Conservation (phyloP, 2,113 vertebrate genomes). For the Empidonax traillii region DNA sequence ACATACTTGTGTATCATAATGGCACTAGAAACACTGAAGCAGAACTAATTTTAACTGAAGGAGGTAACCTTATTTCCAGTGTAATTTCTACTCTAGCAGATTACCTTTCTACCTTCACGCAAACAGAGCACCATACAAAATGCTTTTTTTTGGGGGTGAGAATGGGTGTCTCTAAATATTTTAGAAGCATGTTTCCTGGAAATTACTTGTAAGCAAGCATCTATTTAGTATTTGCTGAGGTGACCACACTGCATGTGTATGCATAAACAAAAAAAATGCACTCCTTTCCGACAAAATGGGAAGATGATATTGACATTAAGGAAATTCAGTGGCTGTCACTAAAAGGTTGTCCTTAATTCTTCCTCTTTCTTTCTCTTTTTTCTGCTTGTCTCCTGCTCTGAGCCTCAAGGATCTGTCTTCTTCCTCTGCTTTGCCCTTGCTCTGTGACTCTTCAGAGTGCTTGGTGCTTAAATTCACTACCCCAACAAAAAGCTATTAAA, state of each 20-base stretch:
- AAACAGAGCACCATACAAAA: neutral
- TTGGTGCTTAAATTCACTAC: neutral
- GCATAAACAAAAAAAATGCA: neutral
- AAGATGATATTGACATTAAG: neutral
- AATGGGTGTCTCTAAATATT: neutral
- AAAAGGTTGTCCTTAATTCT: neutral
- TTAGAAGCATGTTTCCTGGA: neutral
- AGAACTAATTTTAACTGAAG: neutral
- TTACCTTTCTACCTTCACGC: neutral
- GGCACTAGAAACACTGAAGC: neutral
- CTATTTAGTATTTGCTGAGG: neutral
- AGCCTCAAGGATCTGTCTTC: neutral
- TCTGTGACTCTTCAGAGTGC: neutral
- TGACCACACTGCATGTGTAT: neutral
- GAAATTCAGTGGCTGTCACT: neutral
- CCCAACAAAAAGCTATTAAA: neutral
- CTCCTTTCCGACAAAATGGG: neutral
- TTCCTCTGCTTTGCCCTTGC: neutral
- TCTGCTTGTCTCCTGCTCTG: neutral
- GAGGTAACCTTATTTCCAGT: neutral
- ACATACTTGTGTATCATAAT: neutral
- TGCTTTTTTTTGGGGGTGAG: neutral
- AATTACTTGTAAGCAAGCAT: neutral
- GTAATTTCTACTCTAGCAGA: neutral
- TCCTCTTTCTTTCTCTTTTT: neutral